Evolutionary conservation across 2,797 vertebrate genomes (phyloP).

Genomic region (Petrocephalus schoutedeni): DNA sequence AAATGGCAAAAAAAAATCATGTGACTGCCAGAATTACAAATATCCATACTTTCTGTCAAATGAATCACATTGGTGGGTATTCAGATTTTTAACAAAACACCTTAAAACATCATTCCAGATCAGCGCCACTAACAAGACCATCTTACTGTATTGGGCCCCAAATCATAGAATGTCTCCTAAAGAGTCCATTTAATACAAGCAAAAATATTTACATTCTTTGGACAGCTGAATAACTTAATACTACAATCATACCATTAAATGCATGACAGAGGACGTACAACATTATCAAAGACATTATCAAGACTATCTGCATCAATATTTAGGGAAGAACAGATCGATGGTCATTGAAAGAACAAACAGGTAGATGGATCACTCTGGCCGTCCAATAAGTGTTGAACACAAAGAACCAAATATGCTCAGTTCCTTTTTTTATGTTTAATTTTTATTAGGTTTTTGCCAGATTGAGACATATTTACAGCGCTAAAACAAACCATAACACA

Average conservation of each 20-base stretch:
- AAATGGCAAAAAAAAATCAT: too few species aligned
- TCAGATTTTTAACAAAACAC: neutral
- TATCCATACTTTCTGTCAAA: neutral
- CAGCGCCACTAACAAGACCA: neutral
- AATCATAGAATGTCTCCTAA: neutral
- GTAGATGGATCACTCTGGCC: neutral
- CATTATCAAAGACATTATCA: neutral
- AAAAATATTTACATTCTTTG: neutral
- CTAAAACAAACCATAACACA: slow-evolving; percentile 60
- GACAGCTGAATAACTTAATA: neutral
- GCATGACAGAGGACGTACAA: neutral
- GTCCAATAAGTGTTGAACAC: neutral
- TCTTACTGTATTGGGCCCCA: neutral
- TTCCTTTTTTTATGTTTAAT: slow-evolving; percentile 33
- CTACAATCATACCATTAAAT: neutral
- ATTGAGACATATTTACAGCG: slow-evolving; percentile 67
- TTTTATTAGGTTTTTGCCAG: slow-evolving; percentile 50
- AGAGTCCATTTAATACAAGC: neutral
- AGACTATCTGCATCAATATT: neutral
- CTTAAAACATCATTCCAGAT: neutral
- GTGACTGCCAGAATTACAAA: neutral
- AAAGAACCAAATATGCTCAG: neutral
- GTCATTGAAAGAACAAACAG: neutral
- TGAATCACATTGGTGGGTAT: neutral
- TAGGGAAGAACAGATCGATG: neutral